phyloP scores from a whole-genome alignment of 2,888 invertebrate species.

The Podabrus alpinus region DNA sequence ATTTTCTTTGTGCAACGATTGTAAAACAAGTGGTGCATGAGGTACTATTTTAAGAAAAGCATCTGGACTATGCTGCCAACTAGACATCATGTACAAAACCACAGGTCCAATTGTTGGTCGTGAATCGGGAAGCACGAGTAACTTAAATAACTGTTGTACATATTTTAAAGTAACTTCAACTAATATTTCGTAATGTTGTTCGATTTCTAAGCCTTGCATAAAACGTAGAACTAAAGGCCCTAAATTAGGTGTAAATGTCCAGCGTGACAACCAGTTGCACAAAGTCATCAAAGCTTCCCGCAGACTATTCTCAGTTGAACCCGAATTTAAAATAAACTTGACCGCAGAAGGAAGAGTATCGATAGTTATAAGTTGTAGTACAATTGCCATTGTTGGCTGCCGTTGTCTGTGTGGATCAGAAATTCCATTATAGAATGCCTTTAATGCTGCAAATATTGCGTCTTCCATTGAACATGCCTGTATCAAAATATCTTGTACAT shows the following conservation, averaged over 20 bases:
- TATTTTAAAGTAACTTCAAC: slow-evolving; percentile 65
- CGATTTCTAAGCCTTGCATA: slow-evolving; percentile 64
- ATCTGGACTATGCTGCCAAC: slow-evolving; percentile 63
- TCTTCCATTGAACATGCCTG: slow-evolving; percentile 54
- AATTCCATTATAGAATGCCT: slow-evolving; percentile 64
- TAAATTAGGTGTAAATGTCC: slow-evolving; percentile 66
- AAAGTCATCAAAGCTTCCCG: slow-evolving; percentile 67
- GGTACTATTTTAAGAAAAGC: slow-evolving; percentile 65
- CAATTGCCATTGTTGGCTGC: slow-evolving; percentile 64
- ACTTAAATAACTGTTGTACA: slow-evolving; percentile 63
- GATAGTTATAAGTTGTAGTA: slow-evolving; percentile 60
- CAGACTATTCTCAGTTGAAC: slow-evolving; percentile 59
- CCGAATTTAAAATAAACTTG: slow-evolving; percentile 53
- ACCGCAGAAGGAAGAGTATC: slow-evolving; percentile 53
- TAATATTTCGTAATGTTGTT: slow-evolving; percentile 55
- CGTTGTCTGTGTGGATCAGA: slow-evolving; percentile 63
- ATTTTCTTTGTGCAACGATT: slow-evolving; percentile 62
- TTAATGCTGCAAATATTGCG: slow-evolving; percentile 61
- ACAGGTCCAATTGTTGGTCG: slow-evolving; percentile 65
- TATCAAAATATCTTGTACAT: slow-evolving; percentile 47
- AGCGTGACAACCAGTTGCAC: slow-evolving; percentile 70
- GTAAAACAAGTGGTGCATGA: slow-evolving; percentile 59
- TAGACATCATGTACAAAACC: slow-evolving; percentile 67
- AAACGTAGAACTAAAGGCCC: slow-evolving; percentile 70
- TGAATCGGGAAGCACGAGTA: slow-evolving; percentile 60